A percentile compares a stretch with the other conserved stretches of the same genome.
Evolutionary conservation across 2,888 invertebrate genomes (phyloP).

Genomic region (Trilocha varians): DNA sequence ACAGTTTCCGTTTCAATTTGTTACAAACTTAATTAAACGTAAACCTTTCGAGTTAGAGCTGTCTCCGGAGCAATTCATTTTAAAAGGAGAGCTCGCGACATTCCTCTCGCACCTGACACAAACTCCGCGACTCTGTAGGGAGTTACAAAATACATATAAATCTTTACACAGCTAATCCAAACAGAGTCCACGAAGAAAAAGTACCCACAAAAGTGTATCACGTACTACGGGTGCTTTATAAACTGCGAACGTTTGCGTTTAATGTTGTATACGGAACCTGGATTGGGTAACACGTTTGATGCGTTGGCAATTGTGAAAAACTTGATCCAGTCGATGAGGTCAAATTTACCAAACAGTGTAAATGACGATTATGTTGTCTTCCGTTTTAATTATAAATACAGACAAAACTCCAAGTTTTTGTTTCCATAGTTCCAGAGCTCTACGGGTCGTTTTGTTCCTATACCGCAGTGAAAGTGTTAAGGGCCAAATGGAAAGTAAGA

Average conservation of each 20-base stretch:
- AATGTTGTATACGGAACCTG: conserved; percentile 28
- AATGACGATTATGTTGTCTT: too few relatives aligned
- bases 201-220: conserved; percentile 27
- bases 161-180: conserved; percentile 42
- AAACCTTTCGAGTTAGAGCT: not conserved
- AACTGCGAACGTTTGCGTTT: conserved; percentile 35
- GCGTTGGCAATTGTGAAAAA: too few relatives aligned
- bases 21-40: not conserved
- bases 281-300: conserved; percentile 21
- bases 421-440: too few relatives aligned
- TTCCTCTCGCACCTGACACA: conserved; percentile 26
- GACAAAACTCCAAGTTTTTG: too few relatives aligned
- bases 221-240: conserved; percentile 38
- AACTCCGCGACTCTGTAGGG: conserved; percentile 11
- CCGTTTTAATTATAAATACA: too few relatives aligned
- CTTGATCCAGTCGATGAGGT: too few relatives aligned
- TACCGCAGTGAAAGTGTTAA: too few relatives aligned
- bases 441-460: too few relatives aligned
- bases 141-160: conserved; percentile 31
- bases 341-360: too few relatives aligned
- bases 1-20: not conserved
- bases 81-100: conserved; percentile 14
- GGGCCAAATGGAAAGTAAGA: conserved; percentile 22
- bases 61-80: conserved; percentile 2
- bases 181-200: conserved; percentile 29